Evolutionary conservation across 2,888 invertebrate species (phyloP).

Genomic region (Cacoxenus indagator): DNA sequence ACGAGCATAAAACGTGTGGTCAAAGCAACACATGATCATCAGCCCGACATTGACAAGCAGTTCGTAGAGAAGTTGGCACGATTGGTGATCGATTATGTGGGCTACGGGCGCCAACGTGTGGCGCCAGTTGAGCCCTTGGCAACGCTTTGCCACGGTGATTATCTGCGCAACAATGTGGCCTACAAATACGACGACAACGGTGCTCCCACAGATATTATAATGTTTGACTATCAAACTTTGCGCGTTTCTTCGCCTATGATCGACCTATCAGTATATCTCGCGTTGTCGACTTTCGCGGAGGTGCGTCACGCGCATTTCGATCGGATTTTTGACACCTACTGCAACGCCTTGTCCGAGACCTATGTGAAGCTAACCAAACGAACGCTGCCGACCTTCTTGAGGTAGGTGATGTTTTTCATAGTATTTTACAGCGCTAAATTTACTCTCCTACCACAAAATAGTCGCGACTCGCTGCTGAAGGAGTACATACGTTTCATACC

Average conservation of each 20-base stretch:
- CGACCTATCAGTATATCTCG: constrained; percentile 62
- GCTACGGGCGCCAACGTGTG: constrained; percentile 55
- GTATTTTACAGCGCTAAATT: not conserved
- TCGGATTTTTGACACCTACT: constrained; percentile 61
- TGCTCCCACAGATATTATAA: constrained; percentile 59
- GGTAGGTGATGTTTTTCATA: constrained; percentile 40
- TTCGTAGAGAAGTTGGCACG: constrained; percentile 50
- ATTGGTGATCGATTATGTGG: constrained; percentile 36
- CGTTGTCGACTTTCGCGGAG: constrained; percentile 57
- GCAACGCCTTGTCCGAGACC: constrained; percentile 46
- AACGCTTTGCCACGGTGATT: constrained; percentile 69
- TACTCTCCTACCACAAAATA: not conserved
- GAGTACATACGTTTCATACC: constrained; percentile 65
- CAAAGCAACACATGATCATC: constrained; percentile 39
- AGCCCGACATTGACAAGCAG: constrained; percentile 50
- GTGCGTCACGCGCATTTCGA: constrained; percentile 60
- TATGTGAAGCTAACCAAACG: constrained; percentile 33
- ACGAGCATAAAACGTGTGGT: constrained; percentile 40
- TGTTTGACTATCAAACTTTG: constrained; percentile 70
- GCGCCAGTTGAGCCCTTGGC: constrained; percentile 63
- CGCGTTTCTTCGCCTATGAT: constrained; percentile 68
- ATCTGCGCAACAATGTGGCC: constrained; percentile 68
- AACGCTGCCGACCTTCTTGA: constrained; percentile 56
- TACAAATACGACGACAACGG: constrained; percentile 56
- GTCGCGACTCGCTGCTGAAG: constrained; percentile 54